Conservation (phyloP, 2,888 invertebrate genomes). For the Calliopum simillimum region DNA sequence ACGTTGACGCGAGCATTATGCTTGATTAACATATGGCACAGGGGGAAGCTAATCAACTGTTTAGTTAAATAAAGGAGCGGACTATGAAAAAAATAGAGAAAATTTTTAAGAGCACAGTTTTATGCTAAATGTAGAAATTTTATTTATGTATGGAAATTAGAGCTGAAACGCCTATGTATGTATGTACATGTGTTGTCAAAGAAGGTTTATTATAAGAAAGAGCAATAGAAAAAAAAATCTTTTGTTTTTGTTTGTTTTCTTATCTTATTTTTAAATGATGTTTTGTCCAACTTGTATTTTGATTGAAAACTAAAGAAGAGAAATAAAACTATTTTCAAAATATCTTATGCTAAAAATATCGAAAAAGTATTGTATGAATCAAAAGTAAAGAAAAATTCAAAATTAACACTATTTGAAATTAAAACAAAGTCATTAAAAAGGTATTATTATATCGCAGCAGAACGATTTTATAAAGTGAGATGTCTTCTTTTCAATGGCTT, state of each 20-base stretch:
- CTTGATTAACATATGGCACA: too few species aligned
- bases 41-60: neutral
- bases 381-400: too few species aligned
- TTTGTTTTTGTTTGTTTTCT: constrained; percentile 12
- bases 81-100: neutral
- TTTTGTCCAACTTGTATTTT: constrained; percentile 38
- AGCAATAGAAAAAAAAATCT: constrained; percentile 3
- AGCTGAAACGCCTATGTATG: constrained; percentile 1
- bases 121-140: constrained; percentile 34
- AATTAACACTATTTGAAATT: too few species aligned
- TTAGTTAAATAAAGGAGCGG: neutral
- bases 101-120: constrained; percentile 37
- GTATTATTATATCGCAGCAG: too few species aligned
- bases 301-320: constrained; percentile 27
- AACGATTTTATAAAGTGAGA: too few species aligned
- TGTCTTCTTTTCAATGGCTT: too few species aligned
- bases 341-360: neutral
- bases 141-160: constrained; percentile 22
- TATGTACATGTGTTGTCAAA: neutral
- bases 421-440: too few species aligned
- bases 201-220: neutral
- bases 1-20: too few species aligned
- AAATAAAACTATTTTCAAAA: constrained; percentile 33
- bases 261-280: constrained; percentile 18
- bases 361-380: too few species aligned